phyloP scores from a whole-genome alignment of 2,888 invertebrate genomes.

The Drosophila aldrichi region DNA sequence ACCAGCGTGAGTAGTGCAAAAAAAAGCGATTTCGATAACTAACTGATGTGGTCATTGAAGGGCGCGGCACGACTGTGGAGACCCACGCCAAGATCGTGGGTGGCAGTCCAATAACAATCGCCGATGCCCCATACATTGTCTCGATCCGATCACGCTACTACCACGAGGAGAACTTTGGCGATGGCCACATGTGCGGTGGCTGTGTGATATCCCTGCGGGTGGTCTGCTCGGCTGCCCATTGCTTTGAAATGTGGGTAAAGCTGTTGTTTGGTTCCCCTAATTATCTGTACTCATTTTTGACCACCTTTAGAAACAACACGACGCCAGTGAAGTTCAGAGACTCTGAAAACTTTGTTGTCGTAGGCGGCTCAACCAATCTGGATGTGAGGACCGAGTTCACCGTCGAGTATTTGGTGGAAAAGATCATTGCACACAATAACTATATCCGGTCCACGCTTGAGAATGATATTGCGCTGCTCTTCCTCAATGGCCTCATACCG shows the following conservation, averaged over 20 bases:
- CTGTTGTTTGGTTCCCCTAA: neutral
- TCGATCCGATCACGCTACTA: slow-evolving; percentile 47
- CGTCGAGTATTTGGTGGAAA: slow-evolving; percentile 34
- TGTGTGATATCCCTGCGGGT: slow-evolving; percentile 54
- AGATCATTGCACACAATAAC: slow-evolving; percentile 36
- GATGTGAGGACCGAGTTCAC: slow-evolving; percentile 1
- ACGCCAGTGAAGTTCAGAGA: slow-evolving; percentile 6
- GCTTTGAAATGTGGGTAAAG: slow-evolving; percentile 51
- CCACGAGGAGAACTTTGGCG: slow-evolving; percentile 40
- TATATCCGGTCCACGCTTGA: slow-evolving; percentile 39
- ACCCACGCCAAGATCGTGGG: slow-evolving; percentile 58
- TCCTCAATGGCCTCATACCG: slow-evolving; percentile 50
- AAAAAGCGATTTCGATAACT: neutral
- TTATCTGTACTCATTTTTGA: neutral
- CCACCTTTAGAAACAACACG: slow-evolving; percentile 34
- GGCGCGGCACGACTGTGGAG: neutral
- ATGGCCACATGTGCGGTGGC: slow-evolving; percentile 61
- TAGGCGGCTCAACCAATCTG: slow-evolving; percentile 44
- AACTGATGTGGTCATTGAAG: slow-evolving; percentile 2
- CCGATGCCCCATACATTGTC: slow-evolving; percentile 49
- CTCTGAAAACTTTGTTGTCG: slow-evolving; percentile 41
- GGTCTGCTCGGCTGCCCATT: slow-evolving; percentile 63
- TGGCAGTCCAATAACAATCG: slow-evolving; percentile 38
- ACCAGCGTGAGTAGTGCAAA: slow-evolving; percentile 1
- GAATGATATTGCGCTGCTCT: slow-evolving; percentile 62